Evolutionary conservation across 2,888 invertebrate species (phyloP).

Genomic region (Melipona beecheii): DNA sequence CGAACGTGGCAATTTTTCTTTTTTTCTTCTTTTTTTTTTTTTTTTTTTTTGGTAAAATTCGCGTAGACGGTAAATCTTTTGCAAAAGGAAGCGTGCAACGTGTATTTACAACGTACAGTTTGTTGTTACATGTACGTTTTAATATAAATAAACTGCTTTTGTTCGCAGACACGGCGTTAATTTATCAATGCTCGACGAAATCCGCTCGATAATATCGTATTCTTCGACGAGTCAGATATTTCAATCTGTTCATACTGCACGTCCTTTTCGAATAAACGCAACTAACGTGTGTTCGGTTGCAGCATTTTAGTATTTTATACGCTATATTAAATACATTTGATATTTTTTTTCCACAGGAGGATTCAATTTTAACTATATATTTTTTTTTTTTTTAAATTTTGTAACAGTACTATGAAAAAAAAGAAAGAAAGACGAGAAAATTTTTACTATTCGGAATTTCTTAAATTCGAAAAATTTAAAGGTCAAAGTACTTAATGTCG

Average conservation of each 20-base stretch:
- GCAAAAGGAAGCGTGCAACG: not conserved
- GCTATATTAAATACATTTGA: not conserved
- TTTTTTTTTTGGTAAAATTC: not conserved
- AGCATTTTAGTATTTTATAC: no score
- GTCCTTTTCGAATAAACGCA: not conserved
- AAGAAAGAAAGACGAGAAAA: no score
- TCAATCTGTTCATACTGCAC: not conserved
- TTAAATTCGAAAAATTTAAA: no score
- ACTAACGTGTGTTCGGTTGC: not conserved
- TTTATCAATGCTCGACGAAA: not conserved
- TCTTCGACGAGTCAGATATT: not conserved
- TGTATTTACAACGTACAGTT: not conserved
- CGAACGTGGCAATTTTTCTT: not conserved
- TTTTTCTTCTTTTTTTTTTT: no score
- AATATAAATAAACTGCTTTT: constrained; percentile 5
- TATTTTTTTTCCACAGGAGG: not conserved
- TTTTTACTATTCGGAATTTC: no score
- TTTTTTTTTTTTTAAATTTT: no score
- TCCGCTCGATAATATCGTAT: not conserved
- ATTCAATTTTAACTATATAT: no score
- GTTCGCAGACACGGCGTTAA: not conserved
- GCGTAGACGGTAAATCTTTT: not conserved
- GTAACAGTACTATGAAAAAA: no score
- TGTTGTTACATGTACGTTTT: not conserved
- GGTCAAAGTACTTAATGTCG: no score